Evolutionary conservation across 1,140 invertebrate genomes (phyloP).

Genomic region (Papilio aristodemus): DNA sequence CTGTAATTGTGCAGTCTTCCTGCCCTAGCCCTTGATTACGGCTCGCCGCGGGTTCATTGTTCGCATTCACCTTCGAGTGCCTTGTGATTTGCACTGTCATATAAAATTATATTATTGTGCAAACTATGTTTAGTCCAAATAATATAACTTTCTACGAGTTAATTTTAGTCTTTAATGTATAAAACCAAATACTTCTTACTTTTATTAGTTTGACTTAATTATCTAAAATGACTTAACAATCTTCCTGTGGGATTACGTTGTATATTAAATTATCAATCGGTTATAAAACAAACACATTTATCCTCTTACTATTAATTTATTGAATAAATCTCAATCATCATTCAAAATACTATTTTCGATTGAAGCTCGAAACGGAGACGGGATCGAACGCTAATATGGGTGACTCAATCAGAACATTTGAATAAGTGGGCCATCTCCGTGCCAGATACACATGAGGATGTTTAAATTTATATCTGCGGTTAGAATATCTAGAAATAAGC

Average conservation of each 20-base stretch:
- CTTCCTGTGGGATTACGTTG: too few relatives aligned
- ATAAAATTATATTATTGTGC: background rate
- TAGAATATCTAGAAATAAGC: slow-evolving; percentile 34
- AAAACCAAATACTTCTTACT: background rate
- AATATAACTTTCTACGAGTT: background rate
- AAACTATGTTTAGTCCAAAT: background rate
- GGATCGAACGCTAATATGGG: slow-evolving; percentile 26
- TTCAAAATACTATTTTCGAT: background rate
- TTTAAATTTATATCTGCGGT: slow-evolving; percentile 35
- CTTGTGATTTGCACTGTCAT: slow-evolving; percentile 25
- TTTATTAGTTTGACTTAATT: background rate
- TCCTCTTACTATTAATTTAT: too few relatives aligned
- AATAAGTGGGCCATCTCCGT: slow-evolving; percentile 34
- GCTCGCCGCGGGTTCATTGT: slow-evolving; percentile 22
- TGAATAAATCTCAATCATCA: slow-evolving; percentile 2
- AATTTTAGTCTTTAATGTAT: background rate
- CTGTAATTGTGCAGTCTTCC: slow-evolving; percentile 27
- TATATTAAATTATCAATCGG: too few relatives aligned
- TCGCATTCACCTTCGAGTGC: slow-evolving; percentile 29
- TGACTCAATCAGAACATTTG: slow-evolving; percentile 33
- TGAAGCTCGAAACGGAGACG: slow-evolving; percentile 20
- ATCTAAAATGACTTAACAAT: background rate
- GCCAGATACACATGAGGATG: slow-evolving; percentile 33
- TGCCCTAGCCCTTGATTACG: slow-evolving; percentile 33
- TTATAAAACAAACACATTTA: too few relatives aligned